Conservation (phyloP, 2,888 invertebrate species). For the Melinaea menophilus region DNA sequence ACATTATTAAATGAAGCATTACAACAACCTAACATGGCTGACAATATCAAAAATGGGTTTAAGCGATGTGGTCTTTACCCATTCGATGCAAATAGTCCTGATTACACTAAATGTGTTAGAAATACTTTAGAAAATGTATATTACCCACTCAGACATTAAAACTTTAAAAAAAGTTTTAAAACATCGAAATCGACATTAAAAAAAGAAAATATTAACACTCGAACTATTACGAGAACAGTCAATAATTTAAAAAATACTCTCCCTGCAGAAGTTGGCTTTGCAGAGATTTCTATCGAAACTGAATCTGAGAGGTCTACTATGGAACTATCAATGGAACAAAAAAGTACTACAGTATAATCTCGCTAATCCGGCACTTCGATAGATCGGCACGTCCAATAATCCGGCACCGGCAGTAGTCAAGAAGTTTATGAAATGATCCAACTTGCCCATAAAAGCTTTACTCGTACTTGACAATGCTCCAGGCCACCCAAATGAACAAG, state of each 20-base stretch:
- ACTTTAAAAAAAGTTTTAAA: constrained; percentile 14
- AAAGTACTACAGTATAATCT: too few species aligned
- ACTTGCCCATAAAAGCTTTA: constrained; percentile 37
- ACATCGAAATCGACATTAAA: constrained; percentile 15
- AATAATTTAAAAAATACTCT: constrained; percentile 28
- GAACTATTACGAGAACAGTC: constrained; percentile 26
- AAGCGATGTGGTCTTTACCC: constrained; percentile 34
- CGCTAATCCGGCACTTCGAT: too few species aligned
- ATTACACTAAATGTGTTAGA: constrained; percentile 23
- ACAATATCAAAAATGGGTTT: constrained; percentile 33
- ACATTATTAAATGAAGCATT: not conserved
- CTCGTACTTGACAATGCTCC: constrained; percentile 40
- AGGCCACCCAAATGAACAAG: constrained; percentile 39
- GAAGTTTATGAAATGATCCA: constrained; percentile 37
- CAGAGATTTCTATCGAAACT: constrained; percentile 10
- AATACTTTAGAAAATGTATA: constrained; percentile 28
- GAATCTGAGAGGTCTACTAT: constrained; percentile 21
- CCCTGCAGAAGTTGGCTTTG: constrained; percentile 23
- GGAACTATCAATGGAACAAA: not conserved
- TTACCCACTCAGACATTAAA: constrained; percentile 18
- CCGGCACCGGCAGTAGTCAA: constrained; percentile 26
- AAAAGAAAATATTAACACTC: constrained; percentile 27
- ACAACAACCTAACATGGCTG: constrained; percentile 7
- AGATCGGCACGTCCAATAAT: too few species aligned
- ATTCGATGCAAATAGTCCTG: constrained; percentile 30